Conservation (phyloP, 2,797 vertebrate genomes). For the Dallia pectoralis region DNA sequence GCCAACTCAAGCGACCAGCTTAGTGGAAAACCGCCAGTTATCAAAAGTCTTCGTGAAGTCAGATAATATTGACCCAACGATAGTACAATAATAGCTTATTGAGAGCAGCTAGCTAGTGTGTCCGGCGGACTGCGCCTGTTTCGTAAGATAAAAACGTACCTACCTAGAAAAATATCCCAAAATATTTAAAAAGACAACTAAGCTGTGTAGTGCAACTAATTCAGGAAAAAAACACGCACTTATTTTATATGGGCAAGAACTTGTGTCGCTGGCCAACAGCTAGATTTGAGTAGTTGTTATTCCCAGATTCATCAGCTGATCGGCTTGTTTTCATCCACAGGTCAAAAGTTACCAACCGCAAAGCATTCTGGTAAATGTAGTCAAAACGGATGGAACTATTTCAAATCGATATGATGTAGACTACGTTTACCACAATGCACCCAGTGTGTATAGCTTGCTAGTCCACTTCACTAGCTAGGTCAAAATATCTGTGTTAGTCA, state of each 20-base stretch:
- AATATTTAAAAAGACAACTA: conserved; percentile 26
- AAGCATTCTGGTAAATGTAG: conserved; percentile 66
- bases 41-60: conserved; percentile 43
- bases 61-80: conserved; percentile 36
- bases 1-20: conserved; percentile 35
- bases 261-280: conserved; percentile 47
- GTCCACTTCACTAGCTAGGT: background rate
- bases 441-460: conserved; percentile 26
- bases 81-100: background rate
- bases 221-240: conserved; percentile 27
- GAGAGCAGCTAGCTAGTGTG: conserved; percentile 31
- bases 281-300: conserved; percentile 61
- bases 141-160: conserved; percentile 22
- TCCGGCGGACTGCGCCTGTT: conserved; percentile 27
- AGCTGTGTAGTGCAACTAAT: background rate
- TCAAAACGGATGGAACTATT: background rate
- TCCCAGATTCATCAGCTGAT: conserved; percentile 79
- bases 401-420: background rate
- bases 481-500: background rate
- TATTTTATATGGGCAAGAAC: conserved; percentile 21
- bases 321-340: conserved; percentile 77
- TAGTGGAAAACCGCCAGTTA: conserved; percentile 26
- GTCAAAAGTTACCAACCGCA: conserved; percentile 55
- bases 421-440: conserved; percentile 59
- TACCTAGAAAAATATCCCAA: conserved; percentile 24